Base-by-base conservation (phyloP, 2,797 vertebrate genomes). In the Poeciliopsis presidionis region DNA sequence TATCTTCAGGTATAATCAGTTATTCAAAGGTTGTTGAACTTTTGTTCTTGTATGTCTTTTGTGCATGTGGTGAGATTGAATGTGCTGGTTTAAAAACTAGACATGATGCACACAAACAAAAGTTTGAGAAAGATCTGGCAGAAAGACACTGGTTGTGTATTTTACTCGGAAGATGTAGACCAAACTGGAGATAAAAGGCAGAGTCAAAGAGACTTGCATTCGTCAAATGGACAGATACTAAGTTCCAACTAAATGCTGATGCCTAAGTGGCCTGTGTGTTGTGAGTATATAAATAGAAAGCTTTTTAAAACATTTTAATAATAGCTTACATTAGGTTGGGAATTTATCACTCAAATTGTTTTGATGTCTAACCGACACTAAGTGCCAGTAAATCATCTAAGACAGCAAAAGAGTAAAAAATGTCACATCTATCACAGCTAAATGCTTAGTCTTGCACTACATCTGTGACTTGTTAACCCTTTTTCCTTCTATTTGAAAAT, bases 101-200 rank as follows among this genome's bases (percentile, higher is more conserved):
- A 72, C 47, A 63, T 33, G 43, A 49, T 1, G 18, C 39, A 14
- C 33, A 67, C 72, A 70, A 59, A 55, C 61, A 74, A 4, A 69
- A 51, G 20, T 53, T 33, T 3, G 4, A 43, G 11, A 18, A 14
- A 55, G 47, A 69, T 9, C n/a, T 79, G 33, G 61, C 46, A 76
- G 25, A 11, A 33, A 57, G 30, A 65, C 53, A 14, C 20, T 75
- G 47, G 30, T n/a, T 45, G 39, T 57, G 39, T 13, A 75, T 59
- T 59, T 77, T 67, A 80, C 25, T 78, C 25, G 55, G 20, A 36
- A 57, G 12, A 65, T 77, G 59, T 39, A 47, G 41, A 77, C 41
- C 33, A 78, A 61, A 43, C 22, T 47, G 4, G 1, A 67, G 47
- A 43, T 25, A 25, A 80, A 72, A 71, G 25, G 22, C 20, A 0